These are phyloP conservation scores for Stenichneumon culpator DNA, from an alignment of 2,888 invertebrate genomes.

Conservation along the genomic window DNA sequence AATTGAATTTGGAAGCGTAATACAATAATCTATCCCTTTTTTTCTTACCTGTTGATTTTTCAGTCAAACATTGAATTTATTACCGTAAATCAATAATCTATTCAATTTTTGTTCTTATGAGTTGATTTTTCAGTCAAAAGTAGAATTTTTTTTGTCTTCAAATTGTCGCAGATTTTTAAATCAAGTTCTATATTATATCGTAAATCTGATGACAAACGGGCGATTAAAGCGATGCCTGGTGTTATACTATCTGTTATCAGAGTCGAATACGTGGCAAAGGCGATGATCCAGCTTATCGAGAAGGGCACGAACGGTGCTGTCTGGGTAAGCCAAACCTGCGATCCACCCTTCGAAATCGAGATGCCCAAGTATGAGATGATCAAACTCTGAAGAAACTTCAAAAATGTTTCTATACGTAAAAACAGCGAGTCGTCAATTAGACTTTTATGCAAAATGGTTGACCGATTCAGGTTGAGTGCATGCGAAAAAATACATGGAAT, in stretches of 20 bases:
- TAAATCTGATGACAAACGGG: background rate
- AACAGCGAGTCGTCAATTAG: background rate
- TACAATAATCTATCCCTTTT: background rate
- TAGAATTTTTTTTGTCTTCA: too few relatives aligned
- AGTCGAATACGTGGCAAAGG: slow-evolving; percentile 75
- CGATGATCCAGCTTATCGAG: slow-evolving; percentile 75
- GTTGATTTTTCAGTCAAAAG: too few relatives aligned
- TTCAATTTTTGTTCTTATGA: background rate
- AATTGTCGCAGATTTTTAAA: background rate
- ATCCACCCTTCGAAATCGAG: slow-evolving; percentile 73
- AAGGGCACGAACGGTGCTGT: slow-evolving; percentile 75
- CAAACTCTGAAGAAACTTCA: background rate
- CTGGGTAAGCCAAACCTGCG: slow-evolving; percentile 75
- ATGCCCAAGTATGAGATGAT: slow-evolving; percentile 58
- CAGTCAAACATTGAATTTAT: slow-evolving; percentile 41
- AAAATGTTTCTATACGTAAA: background rate
- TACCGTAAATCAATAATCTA: slow-evolving; percentile 71
- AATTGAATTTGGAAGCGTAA: slow-evolving; percentile 37
- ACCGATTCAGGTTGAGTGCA: too few relatives aligned
- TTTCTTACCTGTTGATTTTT: background rate
- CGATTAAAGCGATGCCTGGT: background rate
- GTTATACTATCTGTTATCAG: slow-evolving; percentile 65
- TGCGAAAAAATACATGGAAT: too few relatives aligned
- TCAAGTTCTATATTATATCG: background rate
- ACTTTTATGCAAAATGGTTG: too few relatives aligned